Evolutionary conservation across 2,113 vertebrate genomes (phyloP).

Genomic region (Phaethornis superciliosus): DNA sequence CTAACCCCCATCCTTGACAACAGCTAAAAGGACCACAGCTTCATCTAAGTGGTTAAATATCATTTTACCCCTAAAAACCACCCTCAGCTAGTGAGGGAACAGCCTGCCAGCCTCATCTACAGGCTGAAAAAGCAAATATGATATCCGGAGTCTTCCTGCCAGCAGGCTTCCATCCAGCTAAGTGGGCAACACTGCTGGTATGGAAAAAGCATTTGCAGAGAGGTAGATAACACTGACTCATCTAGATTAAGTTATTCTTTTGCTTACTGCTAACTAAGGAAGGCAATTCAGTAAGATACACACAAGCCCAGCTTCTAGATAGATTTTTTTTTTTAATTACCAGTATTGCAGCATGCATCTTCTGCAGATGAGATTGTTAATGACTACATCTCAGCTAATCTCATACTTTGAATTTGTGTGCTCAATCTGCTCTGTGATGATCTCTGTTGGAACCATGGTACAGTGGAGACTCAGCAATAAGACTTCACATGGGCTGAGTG

Average conservation of each 20-base stretch:
- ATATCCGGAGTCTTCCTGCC: neutral
- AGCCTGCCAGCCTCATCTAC: neutral
- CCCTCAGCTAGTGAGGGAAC: neutral
- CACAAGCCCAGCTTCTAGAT: neutral
- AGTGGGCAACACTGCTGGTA: neutral
- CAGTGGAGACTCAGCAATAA: neutral
- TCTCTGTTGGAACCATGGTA: neutral
- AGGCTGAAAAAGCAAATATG: neutral
- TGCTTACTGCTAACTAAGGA: neutral
- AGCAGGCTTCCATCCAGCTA: neutral
- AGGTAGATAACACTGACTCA: neutral
- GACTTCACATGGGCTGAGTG: neutral
- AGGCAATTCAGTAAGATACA: neutral
- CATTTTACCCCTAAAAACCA: neutral
- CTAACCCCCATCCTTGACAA: neutral
- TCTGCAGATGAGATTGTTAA: neutral
- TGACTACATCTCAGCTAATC: neutral
- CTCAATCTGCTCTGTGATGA: neutral
- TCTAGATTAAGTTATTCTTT: neutral
- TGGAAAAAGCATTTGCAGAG: neutral
- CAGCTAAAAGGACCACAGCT: neutral
- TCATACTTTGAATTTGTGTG: neutral
- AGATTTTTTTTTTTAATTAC: constrained; percentile 10
- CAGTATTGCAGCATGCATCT: neutral
- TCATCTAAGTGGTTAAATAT: neutral